Conservation (phyloP, 2,113 vertebrate genomes). For the Machaerirhynchus nigripectus region DNA sequence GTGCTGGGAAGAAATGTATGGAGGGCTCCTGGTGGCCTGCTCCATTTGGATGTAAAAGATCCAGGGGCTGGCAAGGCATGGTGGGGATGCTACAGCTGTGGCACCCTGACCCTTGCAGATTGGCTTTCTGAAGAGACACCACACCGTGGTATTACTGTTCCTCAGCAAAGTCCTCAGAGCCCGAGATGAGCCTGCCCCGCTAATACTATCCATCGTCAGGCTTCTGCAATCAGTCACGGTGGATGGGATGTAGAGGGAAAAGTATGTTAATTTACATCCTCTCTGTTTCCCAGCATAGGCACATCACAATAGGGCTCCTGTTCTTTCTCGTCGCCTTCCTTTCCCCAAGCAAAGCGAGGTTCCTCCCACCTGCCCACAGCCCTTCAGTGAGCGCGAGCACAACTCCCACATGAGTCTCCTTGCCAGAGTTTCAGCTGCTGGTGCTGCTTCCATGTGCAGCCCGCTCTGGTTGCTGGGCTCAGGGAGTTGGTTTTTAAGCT, state of each 20-base stretch:
- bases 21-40: background rate
- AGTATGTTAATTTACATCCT: background rate
- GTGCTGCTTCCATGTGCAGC: background rate
- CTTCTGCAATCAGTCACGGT: background rate
- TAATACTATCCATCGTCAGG: background rate
- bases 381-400: background rate
- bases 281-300: background rate
- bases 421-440: conserved; percentile 20
- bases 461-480: background rate
- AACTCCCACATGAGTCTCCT: conserved; percentile 23
- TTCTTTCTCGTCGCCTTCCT: background rate
- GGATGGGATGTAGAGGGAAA: background rate
- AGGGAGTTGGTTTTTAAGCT: background rate
- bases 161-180: background rate
- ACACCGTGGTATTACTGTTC: background rate
- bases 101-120: background rate
- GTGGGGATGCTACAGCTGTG: background rate
- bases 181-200: background rate
- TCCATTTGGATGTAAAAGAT: background rate
- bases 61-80: background rate
- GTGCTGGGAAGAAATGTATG: background rate
- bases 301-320: conserved; percentile 20
- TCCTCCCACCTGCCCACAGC: conserved; percentile 57
- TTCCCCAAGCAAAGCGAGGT: background rate
- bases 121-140: background rate